These are phyloP conservation scores for Melanchra persicariae DNA, from an alignment of 2,888 invertebrate genomes.

Conservation along the genomic window DNA sequence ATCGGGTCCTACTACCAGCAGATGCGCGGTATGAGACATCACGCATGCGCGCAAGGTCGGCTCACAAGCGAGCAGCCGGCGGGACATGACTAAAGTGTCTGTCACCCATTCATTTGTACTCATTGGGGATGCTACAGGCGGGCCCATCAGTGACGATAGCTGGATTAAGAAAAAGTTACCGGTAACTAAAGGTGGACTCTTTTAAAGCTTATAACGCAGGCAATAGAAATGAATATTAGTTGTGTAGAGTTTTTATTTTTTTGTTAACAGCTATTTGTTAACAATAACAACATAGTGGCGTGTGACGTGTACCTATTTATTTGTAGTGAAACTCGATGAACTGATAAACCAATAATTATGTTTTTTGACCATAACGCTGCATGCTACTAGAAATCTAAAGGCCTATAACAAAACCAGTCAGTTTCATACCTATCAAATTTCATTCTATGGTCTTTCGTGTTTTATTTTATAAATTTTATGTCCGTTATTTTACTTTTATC, in stretches of 20 bases:
- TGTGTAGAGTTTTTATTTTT: neutral
- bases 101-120: slow-evolving; percentile 46
- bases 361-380: too few relatives aligned
- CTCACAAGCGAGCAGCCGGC: slow-evolving; percentile 74
- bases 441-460: too few relatives aligned
- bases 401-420: too few relatives aligned
- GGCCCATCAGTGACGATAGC: slow-evolving; percentile 42
- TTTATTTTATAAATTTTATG: too few relatives aligned
- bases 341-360: too few relatives aligned
- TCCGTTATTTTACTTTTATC: too few relatives aligned
- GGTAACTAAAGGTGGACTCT: neutral
- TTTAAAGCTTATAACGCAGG: neutral
- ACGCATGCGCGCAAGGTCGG: slow-evolving; percentile 76
- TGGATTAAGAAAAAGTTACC: neutral
- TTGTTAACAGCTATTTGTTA: too few relatives aligned
- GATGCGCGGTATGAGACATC: slow-evolving; percentile 68
- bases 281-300: too few relatives aligned
- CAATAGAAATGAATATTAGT: neutral
- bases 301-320: too few relatives aligned
- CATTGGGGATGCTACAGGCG: slow-evolving; percentile 25
- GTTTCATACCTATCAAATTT: too few relatives aligned
- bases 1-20: slow-evolving; percentile 79
- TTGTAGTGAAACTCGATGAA: too few relatives aligned
- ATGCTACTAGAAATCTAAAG: too few relatives aligned
- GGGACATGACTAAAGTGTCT: slow-evolving; percentile 71